Percentiles rank a stretch among this genome's conserved stretches.
phyloP scores from a whole-genome alignment of 2,888 invertebrate species.

The Cistogaster globosa region DNA sequence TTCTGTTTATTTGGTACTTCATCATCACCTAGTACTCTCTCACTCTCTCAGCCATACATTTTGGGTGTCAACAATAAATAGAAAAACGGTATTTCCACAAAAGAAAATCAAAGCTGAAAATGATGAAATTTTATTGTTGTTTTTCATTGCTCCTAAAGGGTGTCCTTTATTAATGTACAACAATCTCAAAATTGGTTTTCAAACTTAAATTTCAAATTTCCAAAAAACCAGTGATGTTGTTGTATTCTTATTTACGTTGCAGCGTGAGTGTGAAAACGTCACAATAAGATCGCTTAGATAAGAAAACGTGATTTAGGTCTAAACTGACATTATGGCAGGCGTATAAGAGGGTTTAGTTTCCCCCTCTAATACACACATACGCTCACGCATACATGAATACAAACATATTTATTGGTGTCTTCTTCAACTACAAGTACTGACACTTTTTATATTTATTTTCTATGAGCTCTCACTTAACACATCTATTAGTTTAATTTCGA shows the following conservation, averaged over 20 bases:
- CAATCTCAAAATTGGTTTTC: constrained; percentile 64
- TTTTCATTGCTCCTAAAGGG: constrained; percentile 6
- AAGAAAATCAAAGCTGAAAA: neutral
- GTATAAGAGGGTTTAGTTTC: constrained; percentile 2
- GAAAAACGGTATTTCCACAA: neutral
- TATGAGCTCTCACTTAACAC: constrained; percentile 67
- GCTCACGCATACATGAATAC: neutral
- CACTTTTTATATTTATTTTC: constrained; percentile 4
- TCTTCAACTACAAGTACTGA: neutral
- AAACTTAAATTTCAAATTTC: constrained; percentile 38
- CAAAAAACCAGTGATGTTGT: constrained; percentile 29
- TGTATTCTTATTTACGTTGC: constrained; percentile 5
- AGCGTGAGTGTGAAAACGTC: constrained; percentile 60
- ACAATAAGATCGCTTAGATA: constrained; percentile 68
- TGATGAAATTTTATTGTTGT: constrained; percentile 2
- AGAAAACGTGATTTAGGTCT: constrained; percentile 61
- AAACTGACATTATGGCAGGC: constrained; percentile 52
- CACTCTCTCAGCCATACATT: neutral
- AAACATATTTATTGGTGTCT: no score
- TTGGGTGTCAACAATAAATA: neutral
- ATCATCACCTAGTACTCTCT: neutral
- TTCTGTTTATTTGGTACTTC: neutral
- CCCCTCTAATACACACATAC: neutral
- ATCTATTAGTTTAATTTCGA: constrained; percentile 65
- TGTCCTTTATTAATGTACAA: constrained; percentile 56